Conservation (phyloP, 2,113 vertebrate species). For the Alexandromys fortis region DNA sequence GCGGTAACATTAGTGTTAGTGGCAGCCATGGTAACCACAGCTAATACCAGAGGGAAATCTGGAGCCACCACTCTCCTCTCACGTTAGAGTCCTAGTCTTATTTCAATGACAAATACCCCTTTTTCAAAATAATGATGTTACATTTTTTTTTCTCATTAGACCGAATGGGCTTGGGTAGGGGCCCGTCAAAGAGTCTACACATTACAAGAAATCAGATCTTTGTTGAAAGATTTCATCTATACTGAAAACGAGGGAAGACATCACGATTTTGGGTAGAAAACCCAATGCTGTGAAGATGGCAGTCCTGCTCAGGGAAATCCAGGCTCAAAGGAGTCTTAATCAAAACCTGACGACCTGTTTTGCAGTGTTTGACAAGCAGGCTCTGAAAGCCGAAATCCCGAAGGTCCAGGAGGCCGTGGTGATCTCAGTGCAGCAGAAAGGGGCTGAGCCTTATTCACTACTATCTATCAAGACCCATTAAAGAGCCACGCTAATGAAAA, state of each 20-base stretch:
- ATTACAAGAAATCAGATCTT: background rate
- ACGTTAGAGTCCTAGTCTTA: background rate
- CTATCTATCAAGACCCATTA: background rate
- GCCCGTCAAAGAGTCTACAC: background rate
- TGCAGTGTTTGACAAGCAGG: background rate
- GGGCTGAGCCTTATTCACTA: too few relatives aligned
- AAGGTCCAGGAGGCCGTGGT: too few relatives aligned
- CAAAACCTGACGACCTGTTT: background rate
- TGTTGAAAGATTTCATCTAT: background rate
- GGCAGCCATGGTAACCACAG: background rate
- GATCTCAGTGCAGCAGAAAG: background rate
- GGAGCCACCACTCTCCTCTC: background rate
- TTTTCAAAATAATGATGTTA: background rate
- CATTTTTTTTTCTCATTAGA: background rate
- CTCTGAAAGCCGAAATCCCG: background rate
- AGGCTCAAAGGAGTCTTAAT: background rate
- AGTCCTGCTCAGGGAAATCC: background rate
- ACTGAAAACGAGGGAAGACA: too few relatives aligned
- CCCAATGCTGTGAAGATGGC: background rate
- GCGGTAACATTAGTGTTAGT: background rate
- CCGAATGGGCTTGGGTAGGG: background rate
- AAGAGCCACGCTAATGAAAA: too few relatives aligned
- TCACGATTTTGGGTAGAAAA: background rate
- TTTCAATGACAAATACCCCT: background rate
- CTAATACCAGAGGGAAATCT: too few relatives aligned